Conservation (phyloP, 2,113 vertebrate genomes). For the Callaeas wilsoni region DNA sequence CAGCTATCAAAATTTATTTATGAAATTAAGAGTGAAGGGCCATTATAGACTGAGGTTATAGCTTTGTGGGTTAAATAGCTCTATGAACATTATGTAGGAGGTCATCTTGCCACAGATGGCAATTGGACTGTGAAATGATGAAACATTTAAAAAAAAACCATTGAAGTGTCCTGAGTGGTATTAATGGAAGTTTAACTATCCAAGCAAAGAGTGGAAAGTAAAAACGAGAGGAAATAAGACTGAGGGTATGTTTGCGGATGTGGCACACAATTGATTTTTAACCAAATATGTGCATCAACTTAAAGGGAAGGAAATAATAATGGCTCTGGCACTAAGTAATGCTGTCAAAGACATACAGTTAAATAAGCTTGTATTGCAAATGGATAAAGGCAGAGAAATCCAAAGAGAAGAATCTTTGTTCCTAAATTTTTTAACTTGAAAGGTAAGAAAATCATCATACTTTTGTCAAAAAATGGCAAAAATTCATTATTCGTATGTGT, state of each 20-base stretch:
- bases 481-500: neutral
- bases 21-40: constrained; percentile 37
- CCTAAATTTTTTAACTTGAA: neutral
- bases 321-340: neutral
- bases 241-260: constrained; percentile 20
- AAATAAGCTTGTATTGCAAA: neutral
- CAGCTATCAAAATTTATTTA: constrained; percentile 25
- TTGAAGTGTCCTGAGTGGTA: neutral
- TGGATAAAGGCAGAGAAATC: neutral
- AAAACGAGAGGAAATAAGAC: constrained; percentile 46
- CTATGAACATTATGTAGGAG: neutral
- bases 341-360: neutral
- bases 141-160: neutral
- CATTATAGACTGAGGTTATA: neutral
- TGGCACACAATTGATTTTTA: constrained; percentile 49
- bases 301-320: constrained; percentile 52
- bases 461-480: neutral
- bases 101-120: constrained; percentile 7
- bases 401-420: neutral
- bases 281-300: constrained; percentile 19
- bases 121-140: constrained; percentile 36
- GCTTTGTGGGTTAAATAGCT: constrained; percentile 1
- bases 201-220: constrained; percentile 22
- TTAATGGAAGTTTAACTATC: constrained; percentile 38
- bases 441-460: neutral